Evolutionary conservation across 1,140 invertebrate genomes (phyloP).

Genomic region (Ridgeia piscesae): DNA sequence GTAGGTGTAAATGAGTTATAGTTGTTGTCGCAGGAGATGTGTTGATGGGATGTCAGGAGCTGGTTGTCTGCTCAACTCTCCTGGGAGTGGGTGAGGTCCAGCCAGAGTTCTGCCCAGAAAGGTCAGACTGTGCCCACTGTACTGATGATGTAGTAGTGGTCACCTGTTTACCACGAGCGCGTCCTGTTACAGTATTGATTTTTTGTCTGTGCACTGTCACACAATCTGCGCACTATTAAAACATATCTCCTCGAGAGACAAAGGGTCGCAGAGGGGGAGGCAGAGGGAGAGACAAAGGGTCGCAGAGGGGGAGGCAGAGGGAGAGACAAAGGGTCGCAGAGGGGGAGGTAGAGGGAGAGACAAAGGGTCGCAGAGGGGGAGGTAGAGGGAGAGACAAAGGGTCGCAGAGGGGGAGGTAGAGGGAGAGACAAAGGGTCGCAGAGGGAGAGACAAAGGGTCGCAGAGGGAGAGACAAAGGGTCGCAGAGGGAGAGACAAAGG

Average conservation of each 20-base stretch:
- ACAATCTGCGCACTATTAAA: background rate
- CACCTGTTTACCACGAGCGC: background rate
- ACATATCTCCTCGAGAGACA: background rate
- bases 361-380: no score
- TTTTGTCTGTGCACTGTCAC: background rate
- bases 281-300: no score
- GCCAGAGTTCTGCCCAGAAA: background rate
- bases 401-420: no score
- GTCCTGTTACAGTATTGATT: background rate
- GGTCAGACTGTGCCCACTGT: background rate
- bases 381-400: no score
- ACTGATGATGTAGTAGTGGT: background rate
- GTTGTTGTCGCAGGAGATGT: background rate
- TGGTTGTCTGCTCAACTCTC: background rate
- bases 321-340: no score
- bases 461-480: no score
- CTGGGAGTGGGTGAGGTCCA: background rate
- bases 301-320: no score
- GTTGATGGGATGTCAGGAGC: background rate
- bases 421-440: no score
- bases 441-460: no score
- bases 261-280: no score
- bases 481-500: no score
- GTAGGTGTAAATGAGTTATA: background rate
- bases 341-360: no score